Evolutionary conservation across 1,140 invertebrate genomes (phyloP), one percentile per base, ranked within the genome.

Genomic region (Samia ricini): DNA sequence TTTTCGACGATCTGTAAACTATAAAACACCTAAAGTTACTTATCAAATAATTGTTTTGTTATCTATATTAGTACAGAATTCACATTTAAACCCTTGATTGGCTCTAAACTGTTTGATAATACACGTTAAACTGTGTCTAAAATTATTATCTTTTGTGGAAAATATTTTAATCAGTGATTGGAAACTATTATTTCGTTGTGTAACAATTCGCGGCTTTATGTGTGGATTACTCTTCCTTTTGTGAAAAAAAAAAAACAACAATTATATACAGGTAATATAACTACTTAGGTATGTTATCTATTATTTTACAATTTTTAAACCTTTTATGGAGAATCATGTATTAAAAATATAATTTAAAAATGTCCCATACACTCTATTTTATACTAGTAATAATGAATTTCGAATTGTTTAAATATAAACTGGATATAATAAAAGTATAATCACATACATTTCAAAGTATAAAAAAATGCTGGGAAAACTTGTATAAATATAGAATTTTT

Each of bases 1-100:
- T 75, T 74, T 84, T 86, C 72, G 73, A 71, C 74, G 55, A 72
- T 74, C 69, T 69, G 64, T 64, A 71, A 66, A 60, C 58, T 72
- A 63, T 66, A 71, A 68, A 71, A 78, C 73, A 72, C 68, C 65
- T 66, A 79, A 80, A 77, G 72, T 76, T 72, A 77, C 77, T 83
- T 85, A 81, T 84, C 84, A 67, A 63, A 62, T 79, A 82, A 84
- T 84, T 87, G 77, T 81, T 72, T 78, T 71, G 84, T 85, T 89
- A 87, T 89, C 84, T 83, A 74, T 78, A 81, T 81, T 83, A 81
- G 76, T 81, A 83, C 79, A 78, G 80, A 80, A 78, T 79, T 83
- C 69, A 78, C 71, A 74, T 83, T 89, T 89, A 79, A 89, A 89
- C 84, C 79, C 74, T 79, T 85, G 83, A 89, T 89, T 86, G 84